Evolutionary conservation across 2,888 invertebrate genomes (phyloP).

Genomic region (Athripsodes cinereus): DNA sequence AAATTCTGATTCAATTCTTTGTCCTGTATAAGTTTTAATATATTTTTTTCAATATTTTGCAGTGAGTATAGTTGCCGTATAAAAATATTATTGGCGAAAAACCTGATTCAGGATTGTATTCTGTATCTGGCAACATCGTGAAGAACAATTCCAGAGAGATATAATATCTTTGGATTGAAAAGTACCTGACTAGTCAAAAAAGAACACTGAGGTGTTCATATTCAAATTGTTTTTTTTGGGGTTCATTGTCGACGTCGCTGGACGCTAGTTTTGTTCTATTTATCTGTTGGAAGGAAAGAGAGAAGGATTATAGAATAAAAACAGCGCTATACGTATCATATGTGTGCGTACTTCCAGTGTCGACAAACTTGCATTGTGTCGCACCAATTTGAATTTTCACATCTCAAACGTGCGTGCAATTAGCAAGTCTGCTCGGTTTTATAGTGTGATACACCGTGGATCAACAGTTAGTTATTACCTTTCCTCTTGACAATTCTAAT

Average conservation of each 20-base stretch:
- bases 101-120: not conserved
- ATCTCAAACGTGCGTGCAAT: slow-evolving; percentile 34
- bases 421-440: slow-evolving; percentile 28
- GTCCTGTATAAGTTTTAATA: too few relatives aligned
- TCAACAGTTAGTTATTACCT: not conserved
- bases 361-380: slow-evolving; percentile 11
- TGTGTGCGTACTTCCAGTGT: slow-evolving; percentile 8
- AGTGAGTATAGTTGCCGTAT: not conserved
- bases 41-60: not conserved
- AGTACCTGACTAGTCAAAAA: slow-evolving; percentile 28
- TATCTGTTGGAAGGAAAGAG: not conserved
- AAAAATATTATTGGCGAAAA: too few relatives aligned
- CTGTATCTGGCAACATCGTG: not conserved
- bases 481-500: too few relatives aligned
- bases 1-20: too few relatives aligned
- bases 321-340: slow-evolving; percentile 32
- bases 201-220: not conserved
- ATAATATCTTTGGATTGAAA: not conserved
- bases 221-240: slow-evolving; percentile 21
- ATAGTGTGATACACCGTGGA: not conserved
- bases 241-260: slow-evolving; percentile 39
- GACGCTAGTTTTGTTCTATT: slow-evolving; percentile 44
- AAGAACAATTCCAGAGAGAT: not conserved
- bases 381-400: slow-evolving; percentile 19
- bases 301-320: slow-evolving; percentile 36